Percentiles rank a stretch among this genome's conserved stretches.
Conservation (phyloP, 2,113 vertebrate species). For the Cyprinodon tularosa region DNA sequence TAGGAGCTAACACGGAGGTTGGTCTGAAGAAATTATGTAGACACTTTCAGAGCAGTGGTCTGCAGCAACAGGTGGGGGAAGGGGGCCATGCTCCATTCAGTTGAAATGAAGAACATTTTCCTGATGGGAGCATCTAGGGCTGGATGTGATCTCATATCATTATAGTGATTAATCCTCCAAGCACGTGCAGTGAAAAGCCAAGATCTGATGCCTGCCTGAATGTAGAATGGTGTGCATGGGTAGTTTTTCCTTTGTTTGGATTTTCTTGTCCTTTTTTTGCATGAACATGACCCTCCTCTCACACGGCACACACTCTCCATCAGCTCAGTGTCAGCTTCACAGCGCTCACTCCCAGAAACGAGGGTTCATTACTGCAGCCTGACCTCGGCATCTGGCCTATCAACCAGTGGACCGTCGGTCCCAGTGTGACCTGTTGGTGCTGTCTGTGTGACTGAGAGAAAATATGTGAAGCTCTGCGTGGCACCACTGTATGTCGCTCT, state of each 20-base stretch:
- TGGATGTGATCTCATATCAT: neutral
- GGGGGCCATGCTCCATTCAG: neutral
- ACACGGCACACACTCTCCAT: conserved; percentile 12
- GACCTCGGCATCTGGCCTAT: conserved; percentile 63
- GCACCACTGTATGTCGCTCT: conserved; percentile 27
- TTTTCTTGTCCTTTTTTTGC: conserved; percentile 9
- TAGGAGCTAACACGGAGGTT: too few species aligned
- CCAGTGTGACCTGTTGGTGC: conserved; percentile 51
- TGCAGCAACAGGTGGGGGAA: neutral
- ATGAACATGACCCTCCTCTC: conserved; percentile 31
- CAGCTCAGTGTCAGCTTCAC: conserved; percentile 42
- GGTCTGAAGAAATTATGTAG: too few species aligned
- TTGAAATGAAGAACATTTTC: neutral
- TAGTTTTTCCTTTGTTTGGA: neutral
- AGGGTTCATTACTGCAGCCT: conserved; percentile 85
- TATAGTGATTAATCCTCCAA: conserved; percentile 23
- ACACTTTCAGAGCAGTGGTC: neutral
- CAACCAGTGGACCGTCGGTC: conserved; percentile 33
- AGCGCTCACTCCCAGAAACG: conserved; percentile 76
- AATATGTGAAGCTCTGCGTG: conserved; percentile 1
- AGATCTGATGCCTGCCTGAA: conserved; percentile 26
- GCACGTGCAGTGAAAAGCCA: conserved; percentile 19
- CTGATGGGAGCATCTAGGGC: too few species aligned
- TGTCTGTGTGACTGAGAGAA: conserved; percentile 18
- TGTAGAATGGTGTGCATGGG: neutral